These are phyloP conservation scores for Pempheris klunzingeri DNA, from an alignment of 2,797 vertebrate species.

Conservation along the genomic window DNA sequence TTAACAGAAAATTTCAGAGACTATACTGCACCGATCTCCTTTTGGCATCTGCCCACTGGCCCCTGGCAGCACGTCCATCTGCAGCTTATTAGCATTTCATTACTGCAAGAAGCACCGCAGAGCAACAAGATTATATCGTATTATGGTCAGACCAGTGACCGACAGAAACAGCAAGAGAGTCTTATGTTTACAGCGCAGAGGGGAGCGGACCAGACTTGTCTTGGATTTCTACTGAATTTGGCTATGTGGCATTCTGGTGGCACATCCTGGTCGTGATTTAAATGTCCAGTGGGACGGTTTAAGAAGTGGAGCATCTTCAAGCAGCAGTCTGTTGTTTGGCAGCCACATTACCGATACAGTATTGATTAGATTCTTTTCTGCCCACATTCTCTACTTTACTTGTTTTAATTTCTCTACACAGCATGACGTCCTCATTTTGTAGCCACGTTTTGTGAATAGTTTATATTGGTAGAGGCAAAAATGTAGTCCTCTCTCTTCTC, in stretches of 20 bases:
- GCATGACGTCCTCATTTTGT: neutral
- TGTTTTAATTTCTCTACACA: neutral
- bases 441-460: neutral
- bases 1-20: constrained; percentile 18
- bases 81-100: constrained; percentile 46
- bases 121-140: constrained; percentile 13
- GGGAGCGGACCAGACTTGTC: neutral
- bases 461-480: neutral
- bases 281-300: neutral
- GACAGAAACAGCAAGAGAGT: neutral
- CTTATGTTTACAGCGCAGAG: neutral
- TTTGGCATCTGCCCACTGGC: constrained; percentile 32
- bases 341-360: neutral
- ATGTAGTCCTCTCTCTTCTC: neutral
- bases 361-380: neutral
- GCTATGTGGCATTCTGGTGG: neutral
- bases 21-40: constrained; percentile 6
- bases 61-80: constrained; percentile 44
- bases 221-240: neutral
- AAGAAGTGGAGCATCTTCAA: neutral
- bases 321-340: neutral
- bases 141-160: neutral
- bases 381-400: neutral
- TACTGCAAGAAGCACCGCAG: constrained; percentile 23
- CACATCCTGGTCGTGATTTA: neutral